Percentiles rank a stretch among this genome's conserved stretches.
Conservation (phyloP, 2,797 vertebrate species). For the Thripadectes ignobilis region DNA sequence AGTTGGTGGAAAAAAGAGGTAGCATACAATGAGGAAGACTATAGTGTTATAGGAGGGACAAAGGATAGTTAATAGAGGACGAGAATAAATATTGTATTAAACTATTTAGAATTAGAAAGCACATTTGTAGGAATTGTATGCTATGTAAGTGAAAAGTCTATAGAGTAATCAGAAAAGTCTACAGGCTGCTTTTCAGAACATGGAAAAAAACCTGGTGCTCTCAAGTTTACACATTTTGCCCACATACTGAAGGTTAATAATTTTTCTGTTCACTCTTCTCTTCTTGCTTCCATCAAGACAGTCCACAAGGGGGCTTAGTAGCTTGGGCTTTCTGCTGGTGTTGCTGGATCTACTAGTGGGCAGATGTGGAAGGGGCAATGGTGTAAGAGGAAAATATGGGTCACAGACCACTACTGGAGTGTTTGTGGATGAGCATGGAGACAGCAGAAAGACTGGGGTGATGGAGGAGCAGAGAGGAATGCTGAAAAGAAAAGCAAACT, state of each 20-base stretch:
- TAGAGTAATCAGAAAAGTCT: neutral
- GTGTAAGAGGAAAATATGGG: neutral
- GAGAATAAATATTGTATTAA: neutral
- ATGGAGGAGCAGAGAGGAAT: neutral
- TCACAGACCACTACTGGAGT: neutral
- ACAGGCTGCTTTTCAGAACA: neutral
- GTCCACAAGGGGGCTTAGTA: constrained; percentile 41
- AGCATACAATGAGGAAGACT: neutral
- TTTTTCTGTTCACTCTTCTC: neutral
- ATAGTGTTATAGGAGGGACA: neutral
- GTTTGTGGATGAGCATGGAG: neutral
- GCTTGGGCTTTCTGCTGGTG: neutral
- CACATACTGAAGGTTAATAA: neutral
- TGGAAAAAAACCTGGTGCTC: neutral
- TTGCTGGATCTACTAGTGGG: neutral
- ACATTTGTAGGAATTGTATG: neutral
- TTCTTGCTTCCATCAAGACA: neutral
- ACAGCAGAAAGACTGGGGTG: neutral
- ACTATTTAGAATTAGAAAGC: neutral
- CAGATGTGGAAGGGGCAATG: neutral
- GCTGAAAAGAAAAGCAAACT: neutral
- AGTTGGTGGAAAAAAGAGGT: neutral
- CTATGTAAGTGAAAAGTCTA: neutral
- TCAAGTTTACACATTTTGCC: neutral
- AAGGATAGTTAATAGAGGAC: neutral